Evolutionary conservation across 2,888 invertebrate species (phyloP), one percentile per base, ranked within the genome.

Genomic region (Bombylius discolor): DNA sequence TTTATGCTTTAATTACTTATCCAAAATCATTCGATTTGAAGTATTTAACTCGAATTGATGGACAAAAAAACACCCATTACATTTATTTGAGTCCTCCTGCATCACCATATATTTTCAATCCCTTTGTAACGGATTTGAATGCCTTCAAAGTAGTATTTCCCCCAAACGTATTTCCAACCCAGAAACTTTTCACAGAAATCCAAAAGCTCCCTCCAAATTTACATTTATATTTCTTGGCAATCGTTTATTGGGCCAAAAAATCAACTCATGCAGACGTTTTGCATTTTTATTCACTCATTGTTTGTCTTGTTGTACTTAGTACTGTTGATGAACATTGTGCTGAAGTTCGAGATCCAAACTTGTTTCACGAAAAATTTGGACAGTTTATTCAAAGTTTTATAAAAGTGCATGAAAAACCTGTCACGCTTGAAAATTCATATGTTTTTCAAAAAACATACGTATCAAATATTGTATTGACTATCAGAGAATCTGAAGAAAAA

Each of bases 1-100:
- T 83, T 52, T 83, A 77, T 60, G 68, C 71, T 4, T 58, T 80
- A 23, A 56, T 79, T 5, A 66, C 70, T 51, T 60, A 66, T 46
- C 69, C 65, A 5, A 59, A 66, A 2, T 66, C 54, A 14, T 59
- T 59, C 0, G 59, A 61, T n/a, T 67, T 69, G 32, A 68, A 68
- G 1, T 74, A 74, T 55, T 59, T 74, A 5, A 70, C 71, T 1
- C 64, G 74, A 13, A 64, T 69, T 1, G 59, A 67, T 23, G 64
- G 69, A 1, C 64, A 69, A 0, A 70, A 71, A 1, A 70, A 73
- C 54, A 68, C 73, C 12, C 34, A 45, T 31, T 54, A 54, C 54
- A 54, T 34, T 4, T 44, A 11, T 42, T 42, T 42, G 11, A 7
- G 11, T 11, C 39, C 39, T 11, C 8, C 11, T 11, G 23, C 3